Conservation (phyloP, 2,888 invertebrate genomes). For the Sthenelais limicola region DNA sequence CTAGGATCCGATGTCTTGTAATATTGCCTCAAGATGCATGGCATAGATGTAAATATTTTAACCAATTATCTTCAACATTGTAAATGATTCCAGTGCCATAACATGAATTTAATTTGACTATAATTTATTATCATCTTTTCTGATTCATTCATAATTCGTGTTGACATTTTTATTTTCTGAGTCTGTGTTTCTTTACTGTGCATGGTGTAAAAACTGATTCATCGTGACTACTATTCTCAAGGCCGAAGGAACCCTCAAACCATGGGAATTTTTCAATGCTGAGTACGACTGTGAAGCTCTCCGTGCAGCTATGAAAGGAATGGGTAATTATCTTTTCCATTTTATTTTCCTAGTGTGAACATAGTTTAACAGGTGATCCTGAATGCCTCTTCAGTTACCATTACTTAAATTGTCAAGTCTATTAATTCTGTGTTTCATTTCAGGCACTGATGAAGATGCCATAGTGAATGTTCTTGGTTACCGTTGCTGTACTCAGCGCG, state of each 20-base stretch:
- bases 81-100: too few relatives aligned
- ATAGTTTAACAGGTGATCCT: not conserved
- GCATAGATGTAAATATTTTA: too few relatives aligned
- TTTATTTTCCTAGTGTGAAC: not conserved
- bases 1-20: too few relatives aligned
- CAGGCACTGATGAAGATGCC: constrained; percentile 71
- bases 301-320: constrained; percentile 71
- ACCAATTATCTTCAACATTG: too few relatives aligned
- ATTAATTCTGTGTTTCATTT: not conserved
- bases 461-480: constrained; percentile 70
- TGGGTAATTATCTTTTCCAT: constrained; percentile 60
- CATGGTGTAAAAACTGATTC: too few relatives aligned
- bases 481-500: constrained; percentile 68
- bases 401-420: too few relatives aligned
- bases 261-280: constrained; percentile 69
- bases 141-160: too few relatives aligned
- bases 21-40: too few relatives aligned
- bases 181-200: too few relatives aligned
- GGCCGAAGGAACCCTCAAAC: constrained; percentile 71
- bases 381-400: not conserved
- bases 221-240: constrained; percentile 52
- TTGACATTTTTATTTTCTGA: too few relatives aligned
- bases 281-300: constrained; percentile 70
- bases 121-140: too few relatives aligned
- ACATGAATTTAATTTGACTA: too few relatives aligned